Percentiles rank a stretch among this genome's conserved stretches.
Evolutionary conservation across 2,888 invertebrate genomes (phyloP).

Genomic region (Tenthredo mesomela): DNA sequence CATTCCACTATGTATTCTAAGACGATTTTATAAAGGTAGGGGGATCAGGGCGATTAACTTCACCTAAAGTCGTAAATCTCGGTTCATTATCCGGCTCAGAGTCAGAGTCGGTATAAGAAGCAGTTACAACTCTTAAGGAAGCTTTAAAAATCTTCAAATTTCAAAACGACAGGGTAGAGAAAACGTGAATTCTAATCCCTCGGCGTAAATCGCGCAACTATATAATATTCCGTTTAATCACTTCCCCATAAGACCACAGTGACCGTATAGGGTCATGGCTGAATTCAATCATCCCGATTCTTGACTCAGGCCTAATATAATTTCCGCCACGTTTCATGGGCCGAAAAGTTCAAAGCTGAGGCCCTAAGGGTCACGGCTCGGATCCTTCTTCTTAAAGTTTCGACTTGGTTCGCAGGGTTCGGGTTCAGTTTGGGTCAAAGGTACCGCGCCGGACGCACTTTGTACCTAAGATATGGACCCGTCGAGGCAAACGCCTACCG

Average conservation of each 20-base stretch:
- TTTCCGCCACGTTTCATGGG: neutral
- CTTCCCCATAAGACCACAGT: neutral
- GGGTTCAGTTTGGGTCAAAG: constrained; percentile 9
- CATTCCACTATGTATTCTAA: neutral
- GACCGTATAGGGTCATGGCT: too few species aligned
- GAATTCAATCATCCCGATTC: constrained; percentile 1
- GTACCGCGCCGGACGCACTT: neutral
- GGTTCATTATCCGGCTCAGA: constrained; percentile 36
- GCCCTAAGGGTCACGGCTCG: neutral
- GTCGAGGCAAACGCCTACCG: neutral
- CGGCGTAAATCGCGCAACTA: neutral
- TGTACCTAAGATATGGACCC: neutral
- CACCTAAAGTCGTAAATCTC: constrained; percentile 40
- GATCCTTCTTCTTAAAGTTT: neutral
- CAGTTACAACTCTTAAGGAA: neutral
- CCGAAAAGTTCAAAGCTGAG: neutral
- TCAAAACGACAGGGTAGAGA: neutral
- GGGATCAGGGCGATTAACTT: constrained; percentile 37
- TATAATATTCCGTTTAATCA: neutral
- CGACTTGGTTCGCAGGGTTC: neutral
- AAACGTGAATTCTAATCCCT: neutral
- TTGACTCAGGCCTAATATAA: neutral
- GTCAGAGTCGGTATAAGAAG: neutral
- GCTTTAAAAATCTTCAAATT: neutral
- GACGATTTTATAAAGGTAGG: neutral